Evolutionary conservation across 1,140 invertebrate genomes (phyloP).

Genomic region (Polypedilum pembai): DNA sequence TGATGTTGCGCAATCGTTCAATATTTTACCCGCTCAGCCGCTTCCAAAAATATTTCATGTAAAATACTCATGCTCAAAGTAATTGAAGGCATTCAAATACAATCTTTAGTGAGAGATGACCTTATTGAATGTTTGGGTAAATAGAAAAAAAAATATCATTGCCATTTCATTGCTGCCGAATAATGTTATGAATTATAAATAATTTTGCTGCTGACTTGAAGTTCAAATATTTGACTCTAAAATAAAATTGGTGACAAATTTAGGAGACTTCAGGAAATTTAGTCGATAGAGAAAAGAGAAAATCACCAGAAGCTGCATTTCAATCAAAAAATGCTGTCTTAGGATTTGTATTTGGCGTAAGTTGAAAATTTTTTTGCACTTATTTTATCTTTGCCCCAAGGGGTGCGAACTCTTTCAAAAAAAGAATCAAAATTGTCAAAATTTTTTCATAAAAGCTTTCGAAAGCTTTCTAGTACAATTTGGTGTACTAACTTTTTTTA

Average conservation of each 20-base stretch:
- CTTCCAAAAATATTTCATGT: background rate
- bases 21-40: background rate
- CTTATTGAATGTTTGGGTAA: background rate
- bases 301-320: slow-evolving; percentile 59
- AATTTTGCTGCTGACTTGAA: background rate
- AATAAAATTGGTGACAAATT: slow-evolving; percentile 12
- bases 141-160: slow-evolving; percentile 8
- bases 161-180: slow-evolving; percentile 36
- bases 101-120: background rate
- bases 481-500: too few relatives aligned
- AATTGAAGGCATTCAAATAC: slow-evolving; percentile 2
- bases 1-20: background rate
- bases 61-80: background rate
- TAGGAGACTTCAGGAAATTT: slow-evolving; percentile 38
- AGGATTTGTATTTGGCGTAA: slow-evolving; percentile 72
- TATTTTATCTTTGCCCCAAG: too few relatives aligned
- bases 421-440: too few relatives aligned
- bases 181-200: slow-evolving; percentile 30
- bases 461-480: too few relatives aligned
- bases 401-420: too few relatives aligned
- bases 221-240: slow-evolving; percentile 29
- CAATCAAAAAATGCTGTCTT: slow-evolving; percentile 66
- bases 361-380: slow-evolving; percentile 38
- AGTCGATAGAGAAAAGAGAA: slow-evolving; percentile 58
- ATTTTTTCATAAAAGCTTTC: too few relatives aligned